These are phyloP conservation scores for Carposina sasakii DNA, from an alignment of 1,140 invertebrate species.

Conservation along the genomic window DNA sequence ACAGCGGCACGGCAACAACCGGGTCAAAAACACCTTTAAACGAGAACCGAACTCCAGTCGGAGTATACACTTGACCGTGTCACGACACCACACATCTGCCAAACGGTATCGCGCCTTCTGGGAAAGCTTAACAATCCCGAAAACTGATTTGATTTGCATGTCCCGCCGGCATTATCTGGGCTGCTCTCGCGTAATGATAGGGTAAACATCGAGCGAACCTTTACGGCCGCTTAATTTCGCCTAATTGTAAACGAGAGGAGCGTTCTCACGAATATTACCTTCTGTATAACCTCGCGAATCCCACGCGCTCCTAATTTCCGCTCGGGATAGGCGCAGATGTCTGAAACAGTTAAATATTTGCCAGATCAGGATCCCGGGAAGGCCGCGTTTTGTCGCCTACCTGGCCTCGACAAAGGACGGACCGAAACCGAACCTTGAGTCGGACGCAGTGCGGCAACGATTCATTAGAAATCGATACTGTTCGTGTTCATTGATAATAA, in stretches of 20 bases:
- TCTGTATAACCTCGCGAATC: constrained; percentile 53
- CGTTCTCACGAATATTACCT: constrained; percentile 66
- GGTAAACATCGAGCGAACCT: constrained; percentile 59
- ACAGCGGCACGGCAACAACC: constrained; percentile 48
- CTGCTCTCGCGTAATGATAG: constrained; percentile 56
- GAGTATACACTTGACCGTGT: constrained; percentile 68
- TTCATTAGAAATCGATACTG: constrained; percentile 60
- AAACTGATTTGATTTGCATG: constrained; percentile 67
- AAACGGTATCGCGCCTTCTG: constrained; percentile 65
- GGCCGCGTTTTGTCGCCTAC: constrained; percentile 44
- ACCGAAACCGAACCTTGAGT: constrained; percentile 15
- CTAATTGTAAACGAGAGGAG: constrained; percentile 58
- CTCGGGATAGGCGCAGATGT: constrained; percentile 53
- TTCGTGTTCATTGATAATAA: constrained; percentile 52
- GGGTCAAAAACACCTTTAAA: constrained; percentile 68
- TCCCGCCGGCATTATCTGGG: constrained; percentile 56
- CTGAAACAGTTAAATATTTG: constrained; percentile 51
- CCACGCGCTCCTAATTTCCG: constrained; percentile 59
- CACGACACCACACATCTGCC: constrained; percentile 61
- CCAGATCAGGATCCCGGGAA: constrained; percentile 36
- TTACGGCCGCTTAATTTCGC: constrained; percentile 61
- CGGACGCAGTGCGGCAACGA: constrained; percentile 44
- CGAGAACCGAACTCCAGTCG: constrained; percentile 58
- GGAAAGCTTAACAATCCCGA: constrained; percentile 62
- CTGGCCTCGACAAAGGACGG: constrained; percentile 33